phyloP scores from a whole-genome alignment of 2,113 vertebrate genomes.

The Oryzias woworae region DNA sequence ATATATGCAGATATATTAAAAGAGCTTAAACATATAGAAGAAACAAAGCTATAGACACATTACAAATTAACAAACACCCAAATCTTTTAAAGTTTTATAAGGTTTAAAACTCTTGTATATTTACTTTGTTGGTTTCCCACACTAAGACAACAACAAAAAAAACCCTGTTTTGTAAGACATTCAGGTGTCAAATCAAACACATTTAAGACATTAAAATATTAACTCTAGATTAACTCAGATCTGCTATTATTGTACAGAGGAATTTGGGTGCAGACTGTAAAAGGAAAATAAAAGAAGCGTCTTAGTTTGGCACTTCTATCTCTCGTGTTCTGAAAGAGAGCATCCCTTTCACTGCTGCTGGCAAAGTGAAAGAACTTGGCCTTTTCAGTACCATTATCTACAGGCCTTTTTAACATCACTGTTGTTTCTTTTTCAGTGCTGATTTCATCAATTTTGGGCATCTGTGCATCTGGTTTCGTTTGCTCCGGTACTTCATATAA shows the following conservation, averaged over 20 bases:
- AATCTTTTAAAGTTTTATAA: no score
- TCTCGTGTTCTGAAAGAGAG: constrained; percentile 47
- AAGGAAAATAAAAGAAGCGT: constrained; percentile 41
- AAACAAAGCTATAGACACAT: no score
- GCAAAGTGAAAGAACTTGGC: constrained; percentile 68
- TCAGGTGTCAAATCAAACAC: no score
- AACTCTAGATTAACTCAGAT: not conserved
- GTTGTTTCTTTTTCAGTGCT: not conserved
- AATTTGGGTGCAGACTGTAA: not conserved
- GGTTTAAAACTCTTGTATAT: no score
- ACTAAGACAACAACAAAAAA: no score
- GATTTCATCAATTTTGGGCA: not conserved
- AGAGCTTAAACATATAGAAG: no score
- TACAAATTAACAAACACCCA: no score
- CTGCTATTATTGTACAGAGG: not conserved
- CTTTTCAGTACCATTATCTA: not conserved
- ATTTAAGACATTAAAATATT: not conserved
- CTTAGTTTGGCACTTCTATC: constrained; percentile 36
- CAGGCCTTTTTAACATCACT: constrained; percentile 6
- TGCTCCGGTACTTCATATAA: not conserved
- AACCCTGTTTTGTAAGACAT: no score
- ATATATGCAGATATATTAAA: no score
- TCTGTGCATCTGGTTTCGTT: not conserved
- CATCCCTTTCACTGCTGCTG: constrained; percentile 25
- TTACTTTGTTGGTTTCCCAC: no score